Conservation (phyloP, 2,113 vertebrate species). For the Petromus typicus region DNA sequence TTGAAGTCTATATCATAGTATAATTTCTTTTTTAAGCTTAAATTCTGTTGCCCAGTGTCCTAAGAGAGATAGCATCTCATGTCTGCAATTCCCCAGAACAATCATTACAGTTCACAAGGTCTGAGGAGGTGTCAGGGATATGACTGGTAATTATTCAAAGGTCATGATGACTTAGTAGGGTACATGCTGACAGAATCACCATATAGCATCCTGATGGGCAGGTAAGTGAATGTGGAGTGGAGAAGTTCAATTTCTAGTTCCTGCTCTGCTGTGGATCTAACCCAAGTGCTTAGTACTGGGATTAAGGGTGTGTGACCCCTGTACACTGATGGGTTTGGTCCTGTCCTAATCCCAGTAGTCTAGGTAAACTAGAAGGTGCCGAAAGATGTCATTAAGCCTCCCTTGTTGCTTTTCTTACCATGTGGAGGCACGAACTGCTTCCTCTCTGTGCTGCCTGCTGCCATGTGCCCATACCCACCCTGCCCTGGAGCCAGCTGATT, state of each 20-base stretch:
- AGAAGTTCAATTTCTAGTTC: slow-evolving; percentile 3
- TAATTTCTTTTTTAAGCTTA: background rate
- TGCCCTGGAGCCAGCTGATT: too few species aligned
- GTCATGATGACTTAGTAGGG: background rate
- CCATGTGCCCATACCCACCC: too few species aligned
- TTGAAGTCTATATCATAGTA: background rate
- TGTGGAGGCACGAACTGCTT: too few species aligned
- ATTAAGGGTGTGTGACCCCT: too few species aligned
- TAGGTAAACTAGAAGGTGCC: too few species aligned
- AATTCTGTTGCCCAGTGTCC: background rate
- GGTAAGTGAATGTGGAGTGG: background rate
- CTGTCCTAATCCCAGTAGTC: too few species aligned
- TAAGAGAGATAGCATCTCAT: background rate
- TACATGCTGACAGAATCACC: background rate
- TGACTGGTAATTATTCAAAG: background rate
- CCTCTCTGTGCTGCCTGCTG: too few species aligned
- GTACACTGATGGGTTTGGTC: too few species aligned
- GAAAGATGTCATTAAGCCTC: too few species aligned
- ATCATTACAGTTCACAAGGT: background rate
- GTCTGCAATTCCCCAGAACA: background rate
- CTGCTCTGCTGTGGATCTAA: background rate
- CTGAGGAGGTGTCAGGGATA: background rate
- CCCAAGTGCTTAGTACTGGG: too few species aligned
- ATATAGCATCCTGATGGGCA: background rate
- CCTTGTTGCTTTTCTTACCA: too few species aligned